Evolutionary conservation across 2,113 vertebrate species (phyloP), one percentile per base, ranked within the genome.

Genomic region (Aldabrachelys gigantea): DNA sequence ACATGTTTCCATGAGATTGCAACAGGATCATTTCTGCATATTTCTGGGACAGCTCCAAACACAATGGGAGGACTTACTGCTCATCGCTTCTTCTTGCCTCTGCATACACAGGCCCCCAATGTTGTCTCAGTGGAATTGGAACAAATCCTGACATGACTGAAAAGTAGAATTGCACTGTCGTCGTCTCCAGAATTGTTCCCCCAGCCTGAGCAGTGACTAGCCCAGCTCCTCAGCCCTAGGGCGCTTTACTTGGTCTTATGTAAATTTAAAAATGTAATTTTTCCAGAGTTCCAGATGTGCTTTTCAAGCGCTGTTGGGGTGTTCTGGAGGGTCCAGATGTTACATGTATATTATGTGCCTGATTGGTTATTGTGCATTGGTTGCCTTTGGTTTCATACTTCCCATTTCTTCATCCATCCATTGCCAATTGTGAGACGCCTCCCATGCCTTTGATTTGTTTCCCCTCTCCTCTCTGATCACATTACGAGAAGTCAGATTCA

Each of bases 231-330:
- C 65, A 62, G 50, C 38, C 56, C 65, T 12, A 62, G 19, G 52
- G 57, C 62, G 24, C 5, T n/a, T 50, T 25, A 59, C 59, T 84
- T 80, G 62, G 14, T 82, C 53, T 78, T 1, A 2, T 82, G 35
- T 91, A 35, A 91, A 86, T 95, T 94, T 76, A 92, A 24, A 25
- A 62, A 76, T 91, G 81, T 62, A 80, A 76, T 50, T 86, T 52
- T 62, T 59, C 83, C 14, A 78, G 21, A 89, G 84, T 94, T 94
- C 52, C 62, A 91, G 13, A 21, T 53, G 72, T 25, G 38, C 22
- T 75, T 75, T 75, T 75, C 72, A 65, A 19, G 31, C 8, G 2
- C 4, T 10, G 31, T 19, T 69, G 65, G 0, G 4, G 9, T 93
- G 91, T 94, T 89, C 89, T 82, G 89, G 69, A 92, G 85, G 75